Evolutionary conservation across 2,888 invertebrate species (phyloP), one percentile per base, ranked within the genome.

Genomic region (Alcis repandata): DNA sequence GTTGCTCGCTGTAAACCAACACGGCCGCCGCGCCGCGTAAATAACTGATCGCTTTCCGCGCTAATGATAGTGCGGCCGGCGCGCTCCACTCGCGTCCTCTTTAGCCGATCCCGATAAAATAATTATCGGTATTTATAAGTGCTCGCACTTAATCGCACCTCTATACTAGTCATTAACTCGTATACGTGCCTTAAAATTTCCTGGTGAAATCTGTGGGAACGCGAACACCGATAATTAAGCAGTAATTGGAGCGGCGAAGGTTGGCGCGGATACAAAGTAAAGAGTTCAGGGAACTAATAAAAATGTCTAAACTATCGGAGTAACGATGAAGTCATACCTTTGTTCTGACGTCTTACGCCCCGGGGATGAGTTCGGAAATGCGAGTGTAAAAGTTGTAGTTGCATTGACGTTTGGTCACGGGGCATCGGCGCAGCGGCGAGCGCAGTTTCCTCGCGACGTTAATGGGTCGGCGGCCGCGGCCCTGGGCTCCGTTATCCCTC

Each of bases 361-460:
- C 81, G 77, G 90, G 90, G 91, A 80, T 81, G 80, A 79, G 77
- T 83, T 70, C 79, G 82, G 83, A 79, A 81, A 82, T 76, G 74
- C 68, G 73, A 72, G 80, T 77, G 81, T 81, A 80, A 78, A 71
- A 74, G 72, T 76, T 76, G 83, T 85, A 82, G 89, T 86, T 86
- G 89, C 85, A 92, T 92, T 92, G 92, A 92, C 89, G 92, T 92
- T 92, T 91, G 91, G 92, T 92, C 92, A 92, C 89, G 89, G 90
- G 85, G 84, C 84, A 88, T 89, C 86, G 84, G 63, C 75, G 83
- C 83, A 85, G 88, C 86, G 84, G 63, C 76, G 79, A 76, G 79
- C 73, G 82, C 77, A 79, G 79, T 82, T 79, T 84, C 80, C 82
- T 75, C 71, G 74, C 82, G 75, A 84, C 83, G 84, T 79, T 86